Percentiles rank a stretch among this genome's conserved stretches.
Evolutionary conservation across 2,113 vertebrate genomes (phyloP).

Genomic region (Lates calcarifer): DNA sequence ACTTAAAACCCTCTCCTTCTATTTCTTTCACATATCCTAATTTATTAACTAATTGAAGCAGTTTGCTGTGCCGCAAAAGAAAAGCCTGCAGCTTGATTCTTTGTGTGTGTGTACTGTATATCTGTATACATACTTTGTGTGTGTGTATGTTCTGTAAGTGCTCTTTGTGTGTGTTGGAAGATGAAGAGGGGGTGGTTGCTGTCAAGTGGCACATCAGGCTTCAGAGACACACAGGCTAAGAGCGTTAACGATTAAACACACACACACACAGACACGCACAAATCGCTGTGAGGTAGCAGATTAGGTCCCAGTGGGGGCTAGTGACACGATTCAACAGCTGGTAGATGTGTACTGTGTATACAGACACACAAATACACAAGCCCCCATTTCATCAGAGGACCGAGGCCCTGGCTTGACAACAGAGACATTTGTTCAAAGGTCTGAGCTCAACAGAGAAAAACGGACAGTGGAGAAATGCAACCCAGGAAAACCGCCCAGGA

Average conservation of each 20-base stretch:
- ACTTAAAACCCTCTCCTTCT: not conserved
- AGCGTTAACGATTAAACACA: conserved; percentile 48
- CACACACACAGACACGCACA: conserved; percentile 30
- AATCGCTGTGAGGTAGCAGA: conserved; percentile 64
- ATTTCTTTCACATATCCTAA: not conserved
- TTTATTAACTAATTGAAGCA: conserved; percentile 20
- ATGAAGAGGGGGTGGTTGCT: conserved; percentile 51
- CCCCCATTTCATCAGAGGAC: conserved; percentile 54
- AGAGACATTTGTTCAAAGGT: conserved; percentile 61
- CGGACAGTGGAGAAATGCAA: conserved; percentile 12
- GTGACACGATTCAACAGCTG: conserved; percentile 80
- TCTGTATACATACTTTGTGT: not conserved
- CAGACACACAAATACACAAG: conserved; percentile 19
- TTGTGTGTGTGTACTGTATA: not conserved
- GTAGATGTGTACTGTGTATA: conserved; percentile 53
- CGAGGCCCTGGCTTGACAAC: conserved; percentile 58
- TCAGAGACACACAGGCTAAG: conserved; percentile 55
- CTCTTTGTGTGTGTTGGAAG: conserved; percentile 26
- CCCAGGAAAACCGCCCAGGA: not conserved
- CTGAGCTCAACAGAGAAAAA: conserved; percentile 51
- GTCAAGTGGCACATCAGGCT: conserved; percentile 70
- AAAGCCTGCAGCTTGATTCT: not conserved
- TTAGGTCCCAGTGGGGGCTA: conserved; percentile 68
- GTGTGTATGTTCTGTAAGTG: conserved; percentile 16
- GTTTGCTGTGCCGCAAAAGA: not conserved